Evolutionary conservation across 2,888 invertebrate genomes (phyloP).

Genomic region (Drosophila mercatorum): DNA sequence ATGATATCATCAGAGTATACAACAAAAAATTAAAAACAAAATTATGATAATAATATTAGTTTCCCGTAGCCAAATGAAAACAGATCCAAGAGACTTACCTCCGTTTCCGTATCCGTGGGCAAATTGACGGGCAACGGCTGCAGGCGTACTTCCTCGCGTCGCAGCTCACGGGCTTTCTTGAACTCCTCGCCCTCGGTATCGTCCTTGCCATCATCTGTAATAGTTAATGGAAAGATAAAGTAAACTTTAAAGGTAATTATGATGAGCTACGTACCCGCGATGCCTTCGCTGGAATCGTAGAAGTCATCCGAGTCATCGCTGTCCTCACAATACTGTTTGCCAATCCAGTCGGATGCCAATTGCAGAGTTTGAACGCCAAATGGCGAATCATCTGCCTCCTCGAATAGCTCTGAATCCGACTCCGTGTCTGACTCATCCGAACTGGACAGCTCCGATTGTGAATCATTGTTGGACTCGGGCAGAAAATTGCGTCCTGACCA

Average conservation of each 20-base stretch:
- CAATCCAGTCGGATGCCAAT: constrained; percentile 89
- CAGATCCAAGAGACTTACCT: constrained; percentile 86
- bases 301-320: constrained; percentile 84
- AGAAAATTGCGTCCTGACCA: constrained; percentile 97
- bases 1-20: constrained; percentile 42
- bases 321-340: constrained; percentile 86
- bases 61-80: constrained; percentile 49
- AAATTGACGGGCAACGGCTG: constrained; percentile 87
- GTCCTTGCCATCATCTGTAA: constrained; percentile 87
- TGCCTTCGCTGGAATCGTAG: constrained; percentile 85
- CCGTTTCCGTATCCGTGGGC: constrained; percentile 89
- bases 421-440: constrained; percentile 88
- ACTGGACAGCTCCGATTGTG: constrained; percentile 86
- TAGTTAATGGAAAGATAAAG: neutral
- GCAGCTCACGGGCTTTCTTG: constrained; percentile 87
- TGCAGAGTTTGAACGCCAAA: constrained; percentile 87
- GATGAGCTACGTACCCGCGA: constrained; percentile 71
- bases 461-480: constrained; percentile 90
- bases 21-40: constrained; percentile 60
- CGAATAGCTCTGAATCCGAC: constrained; percentile 88
- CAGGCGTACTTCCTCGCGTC: constrained; percentile 89
- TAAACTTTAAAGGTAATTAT: neutral
- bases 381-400: constrained; percentile 88
- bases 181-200: constrained; percentile 90
- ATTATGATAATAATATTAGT: constrained; percentile 71